Evolutionary conservation across 2,797 vertebrate genomes (phyloP), one percentile per base, ranked within the genome.

Genomic region (Agapornis canus): DNA sequence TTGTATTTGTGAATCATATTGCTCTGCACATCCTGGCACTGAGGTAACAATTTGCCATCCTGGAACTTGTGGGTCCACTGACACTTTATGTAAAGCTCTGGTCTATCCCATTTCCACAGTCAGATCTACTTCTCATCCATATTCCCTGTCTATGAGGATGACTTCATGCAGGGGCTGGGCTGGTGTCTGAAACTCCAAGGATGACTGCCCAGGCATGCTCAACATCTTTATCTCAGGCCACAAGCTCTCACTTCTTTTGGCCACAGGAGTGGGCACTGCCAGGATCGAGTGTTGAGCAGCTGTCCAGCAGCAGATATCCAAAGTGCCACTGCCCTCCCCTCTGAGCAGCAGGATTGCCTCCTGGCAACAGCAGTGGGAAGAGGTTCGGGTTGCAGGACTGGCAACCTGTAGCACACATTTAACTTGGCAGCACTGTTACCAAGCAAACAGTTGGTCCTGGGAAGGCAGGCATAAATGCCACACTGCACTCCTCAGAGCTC

Each of bases 221-320:
- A 83, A 61, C 59, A 69, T 57, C 72, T 78, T 42, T 16, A 8
- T 72, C 32, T 37, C 69, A 49, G 59, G 57, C 51, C 35, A 12
- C 11, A 2, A 35, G 39, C 37, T 64, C 43, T 79, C 31, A 0
- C 18, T 84, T 6, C 45, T 56, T 9, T 8, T 23, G 68, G 75
- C 56, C 3, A 0, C 5, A 2, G 83, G 56, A 59, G 48, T 0
- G 0, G 60, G 57, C 10, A 2, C 7, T 83, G 69, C 22, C 64
- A 7, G 87, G 84, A 66, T 70, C 1, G 0, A 10, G 88, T 45
- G 69, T 31, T 75, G 80, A 64, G 2, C 70, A 69, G 90, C 83
- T 92, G 70, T 82, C 80, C 42, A 4, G 16, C 63, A 35, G 77
- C 7, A 7, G 78, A 91, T 92, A 73, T 80, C 87, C 40, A 0